Percentiles rank a stretch among this genome's conserved stretches.
phyloP scores from a whole-genome alignment of 2,797 vertebrate genomes.

The Enteromius mattozi region DNA sequence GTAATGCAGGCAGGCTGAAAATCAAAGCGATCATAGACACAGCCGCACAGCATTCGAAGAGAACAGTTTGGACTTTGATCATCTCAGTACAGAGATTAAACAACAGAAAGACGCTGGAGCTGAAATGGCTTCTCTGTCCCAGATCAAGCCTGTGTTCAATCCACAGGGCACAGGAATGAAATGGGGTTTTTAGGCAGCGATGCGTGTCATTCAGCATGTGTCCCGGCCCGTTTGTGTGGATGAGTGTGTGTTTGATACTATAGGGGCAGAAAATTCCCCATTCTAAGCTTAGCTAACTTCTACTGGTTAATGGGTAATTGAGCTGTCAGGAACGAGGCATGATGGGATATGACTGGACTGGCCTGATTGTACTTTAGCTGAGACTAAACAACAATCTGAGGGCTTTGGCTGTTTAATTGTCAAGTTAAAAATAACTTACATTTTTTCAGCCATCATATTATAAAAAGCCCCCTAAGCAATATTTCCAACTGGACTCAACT shows the following conservation, averaged over 20 bases:
- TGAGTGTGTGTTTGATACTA: constrained; percentile 62
- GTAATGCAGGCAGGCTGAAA: constrained; percentile 25
- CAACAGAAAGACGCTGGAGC: constrained; percentile 42
- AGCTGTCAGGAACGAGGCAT: constrained; percentile 66
- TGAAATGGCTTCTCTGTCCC: constrained; percentile 43
- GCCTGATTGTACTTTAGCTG: constrained; percentile 23
- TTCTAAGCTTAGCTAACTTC: constrained; percentile 67
- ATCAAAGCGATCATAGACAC: constrained; percentile 26
- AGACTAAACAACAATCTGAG: not conserved
- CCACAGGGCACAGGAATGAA: constrained; percentile 34
- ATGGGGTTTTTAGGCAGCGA: constrained; percentile 53
- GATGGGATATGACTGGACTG: constrained; percentile 57
- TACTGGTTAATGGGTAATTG: constrained; percentile 76
- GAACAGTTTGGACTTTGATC: constrained; percentile 49
- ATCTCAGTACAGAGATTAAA: constrained; percentile 45
- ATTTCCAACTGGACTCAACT: not conserved
- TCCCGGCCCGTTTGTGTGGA: constrained; percentile 8
- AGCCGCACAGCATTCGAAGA: constrained; percentile 5
- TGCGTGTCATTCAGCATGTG: constrained; percentile 48
- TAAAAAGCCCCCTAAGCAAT: not conserved
- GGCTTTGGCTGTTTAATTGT: not conserved
- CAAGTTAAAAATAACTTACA: not conserved
- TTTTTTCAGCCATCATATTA: not conserved
- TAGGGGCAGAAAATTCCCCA: constrained; percentile 67
- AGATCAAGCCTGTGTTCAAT: constrained; percentile 32